phyloP scores from a whole-genome alignment of 1,140 invertebrate genomes.

The Apolygus lucorum region DNA sequence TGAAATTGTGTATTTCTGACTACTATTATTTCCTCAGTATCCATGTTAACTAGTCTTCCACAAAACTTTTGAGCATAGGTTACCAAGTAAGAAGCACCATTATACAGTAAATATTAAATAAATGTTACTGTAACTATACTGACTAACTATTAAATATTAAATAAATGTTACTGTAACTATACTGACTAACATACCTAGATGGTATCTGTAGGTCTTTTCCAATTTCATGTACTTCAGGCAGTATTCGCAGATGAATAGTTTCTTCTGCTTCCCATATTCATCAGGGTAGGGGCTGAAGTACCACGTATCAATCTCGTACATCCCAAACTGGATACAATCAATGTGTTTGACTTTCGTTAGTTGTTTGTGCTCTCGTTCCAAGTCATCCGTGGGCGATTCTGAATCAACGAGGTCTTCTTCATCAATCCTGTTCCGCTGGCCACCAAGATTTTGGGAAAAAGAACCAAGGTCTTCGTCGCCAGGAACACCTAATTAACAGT shows the following conservation, averaged over 20 bases:
- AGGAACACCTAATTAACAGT: no score
- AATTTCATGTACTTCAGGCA: constrained; percentile 95
- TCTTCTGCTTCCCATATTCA: constrained; percentile 89
- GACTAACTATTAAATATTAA: no score
- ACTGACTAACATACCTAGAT: constrained; percentile 55
- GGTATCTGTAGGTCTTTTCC: constrained; percentile 81
- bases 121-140: no score
- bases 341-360: constrained; percentile 99
- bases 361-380: constrained; percentile 97
- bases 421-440: neutral
- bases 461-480: no score
- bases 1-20: no score
- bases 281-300: constrained; percentile 98
- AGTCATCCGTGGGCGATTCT: constrained; percentile 65
- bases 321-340: constrained; percentile 89
- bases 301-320: constrained; percentile 98
- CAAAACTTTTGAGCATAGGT: neutral
- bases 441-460: no score
- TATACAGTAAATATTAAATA: no score
- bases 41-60: no score
- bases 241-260: constrained; percentile 95
- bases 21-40: no score
- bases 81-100: no score
- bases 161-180: no score
- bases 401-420: neutral